Base-by-base conservation (phyloP, 2,797 vertebrate genomes). In the Perodicticus potto region DNA sequence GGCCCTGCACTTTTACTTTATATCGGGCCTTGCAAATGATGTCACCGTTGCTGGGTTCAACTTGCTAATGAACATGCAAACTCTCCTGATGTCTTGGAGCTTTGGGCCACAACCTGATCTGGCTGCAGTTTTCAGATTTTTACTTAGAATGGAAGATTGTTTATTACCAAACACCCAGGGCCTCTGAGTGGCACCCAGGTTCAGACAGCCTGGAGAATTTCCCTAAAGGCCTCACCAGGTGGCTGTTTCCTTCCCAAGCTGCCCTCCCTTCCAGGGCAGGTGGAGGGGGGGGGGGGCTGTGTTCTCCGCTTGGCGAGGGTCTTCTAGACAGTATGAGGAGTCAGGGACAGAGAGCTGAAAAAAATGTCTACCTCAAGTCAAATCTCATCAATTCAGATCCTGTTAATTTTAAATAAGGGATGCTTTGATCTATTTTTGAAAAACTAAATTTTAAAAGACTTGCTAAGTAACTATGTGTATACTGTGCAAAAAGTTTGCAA, bases 221-320 rank as follows among this genome's bases (percentile, higher is more conserved):
- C n/a, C 63, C 49, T 23, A 1, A 1, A 13, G 70, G 49, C 49
- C 70, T 19, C 23, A 12, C n/a, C 25, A 16, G 0, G 0, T 8
- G 27, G 55, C 37, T 6, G 19, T 45, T 57, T n/a, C 19, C 72
- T 40, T 84, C 37, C 11, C 17, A 19, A 53, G 59, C 69, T 40
- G 17, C 43, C 4, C 14, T n/a, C n/a, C 29, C n/a, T 23, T 72
- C 77, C 12, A 23, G 25, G 67, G 10, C 83, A 32, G 34, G 27
- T 29, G 12, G 49, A 14, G 53, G 43, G 43, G 1, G 43, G 43
- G 43, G 43, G 43, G 23, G 37, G 34, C 32, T 57, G 43, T n/a
- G 34, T 32, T 34, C 63, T 57, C 25, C 1, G 29, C 7, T 10
- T 3, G 55, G 17, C 5, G 1, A 5, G 45, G 55, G 23, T 32